Evolutionary conservation across 2,797 vertebrate species (phyloP), one percentile per base, ranked within the genome.

Genomic region (Botia almorhae): DNA sequence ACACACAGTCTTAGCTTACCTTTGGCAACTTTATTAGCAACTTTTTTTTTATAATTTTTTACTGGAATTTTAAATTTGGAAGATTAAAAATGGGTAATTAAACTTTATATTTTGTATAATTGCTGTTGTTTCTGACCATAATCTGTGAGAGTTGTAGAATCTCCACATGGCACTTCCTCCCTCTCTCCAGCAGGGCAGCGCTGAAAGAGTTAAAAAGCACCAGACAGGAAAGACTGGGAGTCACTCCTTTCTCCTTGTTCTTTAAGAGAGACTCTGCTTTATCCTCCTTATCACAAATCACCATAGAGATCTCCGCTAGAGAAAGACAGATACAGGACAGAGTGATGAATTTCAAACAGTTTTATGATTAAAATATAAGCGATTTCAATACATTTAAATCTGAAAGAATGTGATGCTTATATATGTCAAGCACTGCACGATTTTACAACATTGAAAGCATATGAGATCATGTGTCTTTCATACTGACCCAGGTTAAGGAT

Each of bases 271-370:
- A 83, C 2, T 81, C 84, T 0, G 92, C 93, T 86, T 93, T 95
- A 84, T 95, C 93, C 84, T 93, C 92, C 7, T 87, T 89, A 89
- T 94, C 94, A 67, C 94, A 94, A 84, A 94, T 89, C 86, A 94
- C 93, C 87, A 94, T 81, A 33, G 92, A 88, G 86, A 95, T 93
- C 88, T 94, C 93, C 7, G 91, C 94, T 95, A 36, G 36, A 19
- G 12, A 72, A 16, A 81, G 12, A 43, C 36, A 67, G 16, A 58
- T n/a, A 58, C 10, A 23, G 19, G 19, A 58, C 19, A 53, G 3
- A 53, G 51, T 43, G 7, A 43, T 43, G 39, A 43, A 43, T 43
- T 43, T 43, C 39, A 43, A 43, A 43, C 39, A 43, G 39, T 43
- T 43, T 6, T 8, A 43, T 43, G 39, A 43, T 6, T 43, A 43